Evolutionary conservation across 1,140 invertebrate species (phyloP), one percentile per base, ranked within the genome.

Genomic region (Tyrophagus putrescentiae): DNA sequence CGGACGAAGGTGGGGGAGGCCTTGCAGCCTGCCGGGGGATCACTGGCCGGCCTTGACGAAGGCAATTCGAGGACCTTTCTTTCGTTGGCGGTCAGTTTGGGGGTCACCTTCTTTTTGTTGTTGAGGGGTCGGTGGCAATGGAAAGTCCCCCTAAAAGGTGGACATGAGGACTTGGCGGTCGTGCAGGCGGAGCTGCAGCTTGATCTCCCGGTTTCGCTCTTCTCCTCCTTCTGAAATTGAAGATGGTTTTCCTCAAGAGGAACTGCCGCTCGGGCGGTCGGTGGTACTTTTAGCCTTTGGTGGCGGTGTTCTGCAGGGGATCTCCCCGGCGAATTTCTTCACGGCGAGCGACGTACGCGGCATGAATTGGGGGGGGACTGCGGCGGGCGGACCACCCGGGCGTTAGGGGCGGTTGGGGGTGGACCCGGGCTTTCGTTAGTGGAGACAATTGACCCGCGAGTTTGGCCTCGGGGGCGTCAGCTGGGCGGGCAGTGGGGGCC

Each of bases 1-100:
- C 39, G 21, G 31, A 4, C 39, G 52, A 54, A 13, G 2, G n/a
- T 32, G 7, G 27, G n/a, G 27, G 52, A 54, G n/a, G n/a, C 7
- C 45, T 48, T 48, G 7, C 23, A 29, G 45, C 31, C n/a, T 9
- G 21, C 7, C 21, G 29, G 18, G 18, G 6, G 6, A 56, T 16
- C 7, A 58, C 9, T n/a, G 27, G 27, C 29, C 60, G 7, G 45
- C 27, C 9, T 28, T 61, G 21, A 60, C 28, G 36, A 60, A 23
- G 23, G n/a, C 18, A 11, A 23, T 23, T 60, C 32, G 4, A 60
- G 16, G 18, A 60, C 23, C 57, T 60, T 41, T 21, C 62, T 63
- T 18, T 62, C 61, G 23, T 62, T 45, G 25, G n/a, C 59, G 4
- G 16, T 21, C 60, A 62, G 48, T 5, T 52, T 21, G 25, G 62